Base-by-base conservation (phyloP, 2,113 vertebrate species). In the Emydura subglobosa region DNA sequence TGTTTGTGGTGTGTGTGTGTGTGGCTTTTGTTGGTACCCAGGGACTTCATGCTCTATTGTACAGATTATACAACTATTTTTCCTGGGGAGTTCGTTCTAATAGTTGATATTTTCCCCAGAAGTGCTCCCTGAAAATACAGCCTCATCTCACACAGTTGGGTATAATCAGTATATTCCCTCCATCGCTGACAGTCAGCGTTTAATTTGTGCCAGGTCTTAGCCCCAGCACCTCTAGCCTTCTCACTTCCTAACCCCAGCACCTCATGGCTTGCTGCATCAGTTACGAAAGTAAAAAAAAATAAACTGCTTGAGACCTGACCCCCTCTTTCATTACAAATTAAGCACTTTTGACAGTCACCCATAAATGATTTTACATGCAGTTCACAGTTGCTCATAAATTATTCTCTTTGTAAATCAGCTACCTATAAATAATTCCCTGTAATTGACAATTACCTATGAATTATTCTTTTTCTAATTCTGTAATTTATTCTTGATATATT, bases 381-480 rank as follows among this genome's bases (percentile, higher is more conserved):
- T 83, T 93, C 83, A 79, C 57, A 14, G 65, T 79, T 25, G 11
- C 87, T 96, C 85, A 96, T 89, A 49, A 95, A 94, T 93, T 54
- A 90, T 93, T 92, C 96, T 90, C 79, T 90, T 90, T 85, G 84
- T 47, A 91, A 86, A 81, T 82, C 76, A 57, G 89, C 79, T 79
- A 7, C 12, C 53, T 85, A 65, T 83, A 92, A 97, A 96, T 86
- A 83, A 93, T 90, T 96, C 96, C 6, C 85, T 90, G 29, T 82
- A 82, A 94, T 65, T 89, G 93, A 86, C 91, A 95, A 94, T 88
- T 54, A 80, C 59, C 95, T 90, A 93, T 93, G 93, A 96, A 97
- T 96, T 91, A 95, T 97, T 97, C 97, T 93, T 92, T 96, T 90
- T 96, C 78, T 80, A 95, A 94, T 94, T 95, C 27, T 85, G 93